phyloP scores from a whole-genome alignment of 2,888 invertebrate genomes.

The Pterobdella sp. region DNA sequence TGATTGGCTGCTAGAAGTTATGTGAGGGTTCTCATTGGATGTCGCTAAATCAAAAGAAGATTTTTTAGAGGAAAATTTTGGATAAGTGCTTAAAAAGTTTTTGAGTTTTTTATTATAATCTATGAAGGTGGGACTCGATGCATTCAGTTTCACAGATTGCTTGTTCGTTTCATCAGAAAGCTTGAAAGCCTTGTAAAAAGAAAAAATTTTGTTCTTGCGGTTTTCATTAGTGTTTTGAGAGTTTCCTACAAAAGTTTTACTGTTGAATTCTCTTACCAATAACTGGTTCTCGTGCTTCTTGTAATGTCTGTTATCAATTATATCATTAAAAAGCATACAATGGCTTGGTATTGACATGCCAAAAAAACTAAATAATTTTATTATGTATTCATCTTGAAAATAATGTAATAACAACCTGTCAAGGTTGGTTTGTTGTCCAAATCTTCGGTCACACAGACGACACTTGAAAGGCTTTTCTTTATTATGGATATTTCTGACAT shows the following conservation, averaged over 20 bases:
- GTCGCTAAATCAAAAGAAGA: no score
- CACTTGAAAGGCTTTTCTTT: slow-evolving; percentile 89
- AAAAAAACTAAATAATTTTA: no score
- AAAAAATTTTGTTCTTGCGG: not conserved
- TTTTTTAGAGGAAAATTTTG: no score
- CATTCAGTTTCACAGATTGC: no score
- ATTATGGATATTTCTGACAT: slow-evolving; percentile 95
- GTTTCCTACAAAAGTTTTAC: not conserved
- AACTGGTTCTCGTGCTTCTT: slow-evolving; percentile 24
- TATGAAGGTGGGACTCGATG: no score
- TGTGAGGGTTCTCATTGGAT: no score
- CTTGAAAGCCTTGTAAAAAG: slow-evolving; percentile 2
- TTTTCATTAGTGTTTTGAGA: not conserved
- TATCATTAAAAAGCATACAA: no score
- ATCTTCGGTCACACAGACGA: slow-evolving; percentile 85
- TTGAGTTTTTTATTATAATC: no score
- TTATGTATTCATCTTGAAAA: no score
- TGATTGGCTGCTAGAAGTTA: not conserved
- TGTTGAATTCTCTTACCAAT: not conserved
- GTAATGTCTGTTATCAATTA: slow-evolving; percentile 27
- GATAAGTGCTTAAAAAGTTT: no score
- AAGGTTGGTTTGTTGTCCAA: slow-evolving; percentile 95
- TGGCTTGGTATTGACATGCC: no score
- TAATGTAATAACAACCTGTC: no score
- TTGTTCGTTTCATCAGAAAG: not conserved